A percentile compares a stretch with the other conserved stretches of the same genome.
phyloP scores from a whole-genome alignment of 2,113 vertebrate species.

The Sterrhoptilus dennistouni region DNA sequence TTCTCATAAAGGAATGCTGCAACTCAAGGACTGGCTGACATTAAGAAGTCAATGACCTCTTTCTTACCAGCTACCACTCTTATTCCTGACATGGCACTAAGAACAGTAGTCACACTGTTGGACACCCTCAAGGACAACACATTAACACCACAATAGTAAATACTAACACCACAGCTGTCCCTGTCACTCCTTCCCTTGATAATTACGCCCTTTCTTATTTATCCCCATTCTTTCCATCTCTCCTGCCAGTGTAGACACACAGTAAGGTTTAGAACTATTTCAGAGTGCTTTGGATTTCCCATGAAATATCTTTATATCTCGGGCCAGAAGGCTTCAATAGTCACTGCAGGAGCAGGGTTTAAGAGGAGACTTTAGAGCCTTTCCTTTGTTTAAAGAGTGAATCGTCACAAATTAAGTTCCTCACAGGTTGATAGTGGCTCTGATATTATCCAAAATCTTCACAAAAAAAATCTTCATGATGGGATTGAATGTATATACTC shows the following conservation, averaged over 20 bases:
- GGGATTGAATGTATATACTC: background rate
- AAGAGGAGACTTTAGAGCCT: background rate
- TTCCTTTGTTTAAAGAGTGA: background rate
- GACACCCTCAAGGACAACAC: background rate
- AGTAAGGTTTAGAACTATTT: background rate
- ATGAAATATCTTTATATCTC: background rate
- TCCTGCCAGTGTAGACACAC: background rate
- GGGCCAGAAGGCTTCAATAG: background rate
- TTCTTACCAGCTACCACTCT: background rate
- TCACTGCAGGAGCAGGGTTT: background rate
- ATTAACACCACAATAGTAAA: background rate
- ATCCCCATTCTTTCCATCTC: background rate
- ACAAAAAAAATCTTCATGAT: background rate
- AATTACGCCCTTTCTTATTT: background rate
- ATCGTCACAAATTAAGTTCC: background rate
- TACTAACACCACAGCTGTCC: background rate
- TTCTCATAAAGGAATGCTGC: background rate
- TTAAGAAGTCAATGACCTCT: background rate
- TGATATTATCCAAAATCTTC: background rate
- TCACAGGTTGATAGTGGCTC: background rate
- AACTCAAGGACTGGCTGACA: background rate
- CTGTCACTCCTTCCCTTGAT: background rate
- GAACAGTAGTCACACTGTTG: background rate
- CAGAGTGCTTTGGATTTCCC: background rate
- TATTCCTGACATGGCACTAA: background rate